A percentile compares a stretch with the other conserved stretches of the same genome.
phyloP scores from a whole-genome alignment of 2,113 vertebrate genomes.

The Seriola rivoliana region DNA sequence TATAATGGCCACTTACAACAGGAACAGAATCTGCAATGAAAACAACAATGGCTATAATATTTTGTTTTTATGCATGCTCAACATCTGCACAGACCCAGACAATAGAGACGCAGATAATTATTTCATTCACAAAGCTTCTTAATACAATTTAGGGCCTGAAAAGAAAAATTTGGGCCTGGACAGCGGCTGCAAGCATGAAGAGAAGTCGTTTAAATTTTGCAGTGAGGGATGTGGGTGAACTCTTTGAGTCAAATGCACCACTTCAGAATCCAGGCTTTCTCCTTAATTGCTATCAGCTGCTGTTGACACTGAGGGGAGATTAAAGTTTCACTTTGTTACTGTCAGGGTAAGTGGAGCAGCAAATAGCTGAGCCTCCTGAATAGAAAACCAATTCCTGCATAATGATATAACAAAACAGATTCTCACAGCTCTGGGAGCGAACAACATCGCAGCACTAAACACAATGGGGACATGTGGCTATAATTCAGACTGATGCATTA shows the following conservation, averaged over 20 bases:
- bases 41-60: constrained; percentile 30
- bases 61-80: constrained; percentile 28
- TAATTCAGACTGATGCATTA: constrained; percentile 51
- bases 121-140: constrained; percentile 25
- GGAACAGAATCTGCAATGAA: constrained; percentile 26
- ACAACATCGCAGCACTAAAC: constrained; percentile 54
- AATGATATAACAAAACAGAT: constrained; percentile 81
- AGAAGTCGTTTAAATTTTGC: constrained; percentile 47
- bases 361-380: constrained; percentile 82
- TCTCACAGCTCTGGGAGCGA: constrained; percentile 62
- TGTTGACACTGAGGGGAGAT: constrained; percentile 81
- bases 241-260: constrained; percentile 68
- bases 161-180: constrained; percentile 21
- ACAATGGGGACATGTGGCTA: constrained; percentile 58
- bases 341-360: constrained; percentile 84
- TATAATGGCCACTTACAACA: constrained; percentile 17
- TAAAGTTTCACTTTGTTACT: constrained; percentile 85
- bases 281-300: constrained; percentile 81
- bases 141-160: constrained; percentile 37
- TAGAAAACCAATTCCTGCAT: constrained; percentile 80
- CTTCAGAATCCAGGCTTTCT: constrained; percentile 71
- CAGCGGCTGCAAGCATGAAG: constrained; percentile 21
- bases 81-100: constrained; percentile 26
- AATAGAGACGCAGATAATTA: constrained; percentile 7
- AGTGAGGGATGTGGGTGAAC: constrained; percentile 60